Evolutionary conservation across 2,888 invertebrate species (phyloP).

Genomic region (Taphrorychus bicolor): DNA sequence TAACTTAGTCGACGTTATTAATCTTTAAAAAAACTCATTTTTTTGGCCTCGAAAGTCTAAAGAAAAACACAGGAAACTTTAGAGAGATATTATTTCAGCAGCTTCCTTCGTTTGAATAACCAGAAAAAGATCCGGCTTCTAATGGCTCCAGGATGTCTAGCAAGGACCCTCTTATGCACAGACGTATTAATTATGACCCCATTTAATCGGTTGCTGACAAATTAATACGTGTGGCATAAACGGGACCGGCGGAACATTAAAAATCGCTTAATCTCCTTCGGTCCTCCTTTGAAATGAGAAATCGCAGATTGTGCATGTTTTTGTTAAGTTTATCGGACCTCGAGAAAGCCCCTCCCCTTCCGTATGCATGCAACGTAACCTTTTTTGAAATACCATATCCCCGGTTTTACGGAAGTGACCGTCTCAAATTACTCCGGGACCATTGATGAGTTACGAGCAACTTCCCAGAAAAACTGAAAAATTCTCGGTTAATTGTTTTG

Average conservation of each 20-base stretch:
- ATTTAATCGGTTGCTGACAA: slow-evolving; percentile 32
- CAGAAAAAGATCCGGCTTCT: slow-evolving; percentile 25
- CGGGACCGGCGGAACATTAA: slow-evolving; percentile 18
- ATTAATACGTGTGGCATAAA: slow-evolving; percentile 25
- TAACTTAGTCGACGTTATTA: too few relatives aligned
- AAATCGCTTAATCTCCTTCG: slow-evolving; percentile 19
- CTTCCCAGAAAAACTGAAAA: slow-evolving; percentile 14
- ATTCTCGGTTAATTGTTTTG: slow-evolving; percentile 26
- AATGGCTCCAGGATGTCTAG: slow-evolving; percentile 36
- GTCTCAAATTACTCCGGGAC: not conserved
- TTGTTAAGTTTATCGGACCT: not conserved
- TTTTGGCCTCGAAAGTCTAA: not conserved
- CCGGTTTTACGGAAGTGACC: not conserved
- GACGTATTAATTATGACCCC: slow-evolving; percentile 15
- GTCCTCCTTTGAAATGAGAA: slow-evolving; percentile 20
- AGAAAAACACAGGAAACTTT: not conserved
- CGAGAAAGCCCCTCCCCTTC: too few relatives aligned
- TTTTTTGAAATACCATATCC: too few relatives aligned
- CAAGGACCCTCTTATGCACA: not conserved
- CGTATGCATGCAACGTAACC: too few relatives aligned
- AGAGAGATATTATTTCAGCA: not conserved
- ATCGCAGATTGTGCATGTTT: slow-evolving; percentile 16
- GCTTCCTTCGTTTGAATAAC: slow-evolving; percentile 11
- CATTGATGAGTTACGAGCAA: not conserved
- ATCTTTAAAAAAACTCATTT: too few relatives aligned